phyloP scores from a whole-genome alignment of 2,113 vertebrate genomes.

The Lasiurus cinereus region DNA sequence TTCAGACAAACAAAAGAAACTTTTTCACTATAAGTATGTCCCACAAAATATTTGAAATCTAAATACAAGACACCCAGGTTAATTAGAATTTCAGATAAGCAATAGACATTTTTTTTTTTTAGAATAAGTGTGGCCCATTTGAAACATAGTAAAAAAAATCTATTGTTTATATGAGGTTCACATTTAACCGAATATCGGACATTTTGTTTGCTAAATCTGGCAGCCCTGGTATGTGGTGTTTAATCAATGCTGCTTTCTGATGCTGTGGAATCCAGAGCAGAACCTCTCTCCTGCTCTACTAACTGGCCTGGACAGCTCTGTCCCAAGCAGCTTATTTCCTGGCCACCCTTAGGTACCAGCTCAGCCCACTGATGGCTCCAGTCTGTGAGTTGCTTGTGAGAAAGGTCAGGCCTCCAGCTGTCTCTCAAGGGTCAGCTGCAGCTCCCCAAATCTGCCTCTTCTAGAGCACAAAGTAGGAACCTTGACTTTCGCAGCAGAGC shows the following conservation, averaged over 20 bases:
- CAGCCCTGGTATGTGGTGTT: background rate
- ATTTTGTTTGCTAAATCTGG: slow-evolving; percentile 30
- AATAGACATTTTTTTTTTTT: background rate
- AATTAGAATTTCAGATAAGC: background rate
- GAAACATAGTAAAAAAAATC: background rate
- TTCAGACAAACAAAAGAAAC: background rate
- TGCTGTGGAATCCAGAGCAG: background rate
- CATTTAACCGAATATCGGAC: background rate
- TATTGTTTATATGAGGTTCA: background rate
- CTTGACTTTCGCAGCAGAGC: background rate
- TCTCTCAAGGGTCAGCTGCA: background rate
- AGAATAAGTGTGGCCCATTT: background rate
- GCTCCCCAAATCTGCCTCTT: background rate
- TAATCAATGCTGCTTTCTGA: background rate
- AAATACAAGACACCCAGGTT: background rate
- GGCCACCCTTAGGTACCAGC: background rate
- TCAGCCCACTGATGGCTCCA: background rate
- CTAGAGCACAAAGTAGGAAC: background rate
- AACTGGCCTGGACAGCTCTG: background rate
- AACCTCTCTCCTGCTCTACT: background rate
- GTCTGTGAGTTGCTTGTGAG: background rate
- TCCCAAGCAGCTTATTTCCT: background rate
- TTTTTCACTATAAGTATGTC: background rate
- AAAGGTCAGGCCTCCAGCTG: background rate
- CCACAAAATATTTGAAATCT: background rate